Evolutionary conservation across 2,113 vertebrate species (phyloP).

Genomic region (Corythornis vintsioides): DNA sequence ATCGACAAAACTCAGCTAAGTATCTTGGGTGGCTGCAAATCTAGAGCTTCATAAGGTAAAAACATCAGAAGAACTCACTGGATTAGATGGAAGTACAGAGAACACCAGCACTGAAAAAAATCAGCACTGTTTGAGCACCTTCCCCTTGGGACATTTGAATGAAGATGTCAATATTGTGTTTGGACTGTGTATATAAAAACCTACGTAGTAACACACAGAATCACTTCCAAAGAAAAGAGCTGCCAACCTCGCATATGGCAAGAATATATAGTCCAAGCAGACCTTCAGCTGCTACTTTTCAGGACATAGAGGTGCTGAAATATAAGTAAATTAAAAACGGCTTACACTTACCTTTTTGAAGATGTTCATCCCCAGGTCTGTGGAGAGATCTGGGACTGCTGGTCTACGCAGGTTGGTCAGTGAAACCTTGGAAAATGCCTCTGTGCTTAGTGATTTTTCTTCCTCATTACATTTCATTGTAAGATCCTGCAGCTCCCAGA

Average conservation of each 20-base stretch:
- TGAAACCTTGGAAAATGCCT: conserved; percentile 94
- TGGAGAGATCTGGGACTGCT: conserved; percentile 95
- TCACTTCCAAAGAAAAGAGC: not conserved
- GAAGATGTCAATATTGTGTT: not conserved
- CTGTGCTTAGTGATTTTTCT: conserved; percentile 89
- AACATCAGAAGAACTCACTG: not conserved
- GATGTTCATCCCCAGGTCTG: conserved; percentile 95
- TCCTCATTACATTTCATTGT: conserved; percentile 96
- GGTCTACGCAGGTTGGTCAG: conserved; percentile 91
- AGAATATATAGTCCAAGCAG: not conserved
- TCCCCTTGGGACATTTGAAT: not conserved
- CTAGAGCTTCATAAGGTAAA: not conserved
- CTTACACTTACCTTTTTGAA: conserved; percentile 90
- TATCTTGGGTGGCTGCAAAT: not conserved
- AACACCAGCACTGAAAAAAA: not conserved
- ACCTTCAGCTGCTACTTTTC: not conserved
- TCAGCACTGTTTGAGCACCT: not conserved
- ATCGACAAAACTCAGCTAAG: not conserved
- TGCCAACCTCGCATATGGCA: not conserved
- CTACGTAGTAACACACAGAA: not conserved
- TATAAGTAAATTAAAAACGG: not conserved
- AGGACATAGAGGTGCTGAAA: not conserved
- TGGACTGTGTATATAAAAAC: not conserved
- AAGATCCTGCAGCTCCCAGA: conserved; percentile 84
- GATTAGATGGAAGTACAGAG: not conserved